These are phyloP conservation scores for Aspidapion aeneum DNA, from an alignment of 2,888 invertebrate species.

Conservation along the genomic window DNA sequence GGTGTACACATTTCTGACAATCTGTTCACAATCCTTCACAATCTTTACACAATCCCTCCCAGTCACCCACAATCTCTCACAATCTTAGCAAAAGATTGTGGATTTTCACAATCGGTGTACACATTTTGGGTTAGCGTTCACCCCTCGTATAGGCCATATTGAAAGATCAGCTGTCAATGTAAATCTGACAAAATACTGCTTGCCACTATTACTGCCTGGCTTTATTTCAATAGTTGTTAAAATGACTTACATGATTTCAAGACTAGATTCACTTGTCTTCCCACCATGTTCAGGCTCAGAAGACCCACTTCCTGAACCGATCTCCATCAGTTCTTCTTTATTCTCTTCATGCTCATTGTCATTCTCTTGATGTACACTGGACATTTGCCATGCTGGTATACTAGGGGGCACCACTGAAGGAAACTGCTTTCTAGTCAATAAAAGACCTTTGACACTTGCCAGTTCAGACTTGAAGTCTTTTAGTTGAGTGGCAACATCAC, in stretches of 20 bases:
- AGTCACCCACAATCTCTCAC: no score
- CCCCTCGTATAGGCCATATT: no score
- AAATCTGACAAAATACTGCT: no score
- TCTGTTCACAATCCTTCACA: no score
- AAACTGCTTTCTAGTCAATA: conserved; percentile 77
- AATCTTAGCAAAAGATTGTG: no score
- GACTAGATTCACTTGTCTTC: conserved; percentile 71
- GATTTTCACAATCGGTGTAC: no score
- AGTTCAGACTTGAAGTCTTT: conserved; percentile 66
- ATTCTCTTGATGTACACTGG: conserved; percentile 54
- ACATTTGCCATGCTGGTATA: conserved; percentile 79
- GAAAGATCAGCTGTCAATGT: no score
- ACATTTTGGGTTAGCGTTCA: no score
- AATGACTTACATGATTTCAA: conserved; percentile 72
- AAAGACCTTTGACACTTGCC: conserved; percentile 67
- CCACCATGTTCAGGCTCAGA: conserved; percentile 72
- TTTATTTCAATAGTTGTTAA: no score
- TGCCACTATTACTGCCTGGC: no score
- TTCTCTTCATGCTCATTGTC: conserved; percentile 51
- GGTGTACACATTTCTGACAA: no score
- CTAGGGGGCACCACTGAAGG: conserved; percentile 68
- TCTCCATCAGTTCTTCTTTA: conserved; percentile 50
- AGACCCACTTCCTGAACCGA: conserved; percentile 57
- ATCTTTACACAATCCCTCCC: no score
- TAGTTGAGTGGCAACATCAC: conserved; percentile 58